Base-by-base conservation (phyloP, 2,888 invertebrate genomes). In the Coelogynopora nodosa region DNA sequence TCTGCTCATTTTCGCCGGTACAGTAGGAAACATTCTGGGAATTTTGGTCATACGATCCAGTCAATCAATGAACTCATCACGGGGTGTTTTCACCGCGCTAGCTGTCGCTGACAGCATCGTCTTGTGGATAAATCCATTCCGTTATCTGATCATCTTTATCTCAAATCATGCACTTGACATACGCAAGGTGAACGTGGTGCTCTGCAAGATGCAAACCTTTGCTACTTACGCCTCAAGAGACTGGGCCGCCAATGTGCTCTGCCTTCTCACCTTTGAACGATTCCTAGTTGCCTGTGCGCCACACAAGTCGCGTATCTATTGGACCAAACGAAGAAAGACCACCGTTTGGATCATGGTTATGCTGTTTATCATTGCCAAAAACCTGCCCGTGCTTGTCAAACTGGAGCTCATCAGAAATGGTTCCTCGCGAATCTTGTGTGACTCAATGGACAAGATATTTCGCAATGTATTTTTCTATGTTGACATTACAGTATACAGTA, bases 161-260 rank as follows among this genome's bases (percentile, higher is more conserved):
- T 18, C 82, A 0, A n/a, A n/a, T n/a, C 31, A 81, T 30, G 23
- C 28, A 0, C 30, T 28, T 29, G 87, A 87, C 26, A 83, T 87
- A 13, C 67, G 87, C 1, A 67, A 29, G 13, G 30, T 27, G 0
- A 87, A 27, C 31, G 31, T 81, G 13, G 18, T 87, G 5, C 0
- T 81, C 28, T 87, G 87, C 83, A 82, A 83, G 28, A 10, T 87
- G 13, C 87, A 87, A 23, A 88, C 87, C 0, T 83, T 87, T 27
- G 27, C 26, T 0, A 80, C 29, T 74, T 87, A 87, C 81, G 27
- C 84, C 23, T 67, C 86, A n/a, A 28, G 84, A 13, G 87, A 87
- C 28, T 49, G 31, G n/a, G 87, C 87, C 0, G 87, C 87, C 27
- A 87, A 86, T 87, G 83, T 87, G 26, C 67, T 87, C 28, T 81